Percentiles rank a stretch among this genome's conserved stretches.
phyloP scores from a whole-genome alignment of 2,797 vertebrate species.

The Chrysocyon brachyurus region DNA sequence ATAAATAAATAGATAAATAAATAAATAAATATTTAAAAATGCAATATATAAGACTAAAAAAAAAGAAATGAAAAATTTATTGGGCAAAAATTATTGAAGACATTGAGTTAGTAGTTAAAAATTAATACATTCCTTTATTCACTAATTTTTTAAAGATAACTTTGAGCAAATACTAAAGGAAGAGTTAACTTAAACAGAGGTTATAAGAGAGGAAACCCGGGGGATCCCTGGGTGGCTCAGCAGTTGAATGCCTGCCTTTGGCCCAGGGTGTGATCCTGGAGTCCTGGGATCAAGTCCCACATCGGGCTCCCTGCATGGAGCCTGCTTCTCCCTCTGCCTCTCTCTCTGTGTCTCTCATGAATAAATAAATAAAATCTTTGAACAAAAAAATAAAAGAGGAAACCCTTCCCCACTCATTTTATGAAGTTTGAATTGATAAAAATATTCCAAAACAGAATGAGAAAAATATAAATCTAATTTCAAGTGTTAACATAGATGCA shows the following conservation, averaged over 20 bases:
- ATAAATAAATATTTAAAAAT: background rate
- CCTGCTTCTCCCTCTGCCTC: too few species aligned
- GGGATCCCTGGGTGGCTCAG: too few species aligned
- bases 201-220: background rate
- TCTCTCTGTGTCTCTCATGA: too few species aligned
- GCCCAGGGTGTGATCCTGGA: too few species aligned
- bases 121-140: background rate
- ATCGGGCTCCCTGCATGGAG: too few species aligned
- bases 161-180: background rate
- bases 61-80: background rate
- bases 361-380: too few species aligned
- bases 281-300: too few species aligned
- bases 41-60: background rate
- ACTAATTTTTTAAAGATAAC: background rate
- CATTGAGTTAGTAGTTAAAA: background rate
- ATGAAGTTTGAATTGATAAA: background rate
- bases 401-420: background rate
- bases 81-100: background rate
- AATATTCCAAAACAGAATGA: background rate
- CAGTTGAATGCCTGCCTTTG: too few species aligned
- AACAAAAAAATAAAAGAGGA: background rate
- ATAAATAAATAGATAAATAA: background rate
- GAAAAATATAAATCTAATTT: conserved; percentile 3
- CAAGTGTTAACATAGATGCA: background rate
- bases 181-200: background rate